phyloP scores from a whole-genome alignment of 2,113 vertebrate genomes.

The Entosphenus tridentatus region DNA sequence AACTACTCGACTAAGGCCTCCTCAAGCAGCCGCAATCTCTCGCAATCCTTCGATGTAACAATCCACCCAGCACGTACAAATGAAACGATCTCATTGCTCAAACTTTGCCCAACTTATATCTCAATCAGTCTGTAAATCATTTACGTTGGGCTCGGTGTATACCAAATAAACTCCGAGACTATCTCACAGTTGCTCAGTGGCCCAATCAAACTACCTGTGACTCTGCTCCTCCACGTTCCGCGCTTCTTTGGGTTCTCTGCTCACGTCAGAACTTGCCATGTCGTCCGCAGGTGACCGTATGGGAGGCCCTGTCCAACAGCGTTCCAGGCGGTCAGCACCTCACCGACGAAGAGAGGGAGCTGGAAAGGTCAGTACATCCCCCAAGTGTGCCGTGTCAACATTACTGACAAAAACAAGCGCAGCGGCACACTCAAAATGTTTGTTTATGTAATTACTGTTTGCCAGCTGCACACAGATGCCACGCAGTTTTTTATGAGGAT shows the following conservation, averaged over 20 bases:
- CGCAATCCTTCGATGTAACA: no score
- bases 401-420: background rate
- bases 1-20: no score
- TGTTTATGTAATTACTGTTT: background rate
- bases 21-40: no score
- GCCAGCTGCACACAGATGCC: background rate
- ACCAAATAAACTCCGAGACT: background rate
- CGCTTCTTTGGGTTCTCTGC: constrained; percentile 8
- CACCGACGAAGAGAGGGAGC: constrained; percentile 41
- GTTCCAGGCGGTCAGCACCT: constrained; percentile 60
- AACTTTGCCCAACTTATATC: background rate
- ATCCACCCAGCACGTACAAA: no score
- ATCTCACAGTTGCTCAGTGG: background rate
- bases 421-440: background rate
- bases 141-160: background rate
- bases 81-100: no score
- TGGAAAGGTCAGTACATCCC: constrained; percentile 42
- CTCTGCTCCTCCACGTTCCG: constrained; percentile 7
- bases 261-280: background rate
- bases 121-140: background rate
- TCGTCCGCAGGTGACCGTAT: constrained; percentile 62
- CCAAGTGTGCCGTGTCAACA: background rate
- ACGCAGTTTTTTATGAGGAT: background rate
- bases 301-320: constrained; percentile 92
- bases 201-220: background rate